Conservation (phyloP, 1,140 invertebrate species). For the Sinonovacula constricta region DNA sequence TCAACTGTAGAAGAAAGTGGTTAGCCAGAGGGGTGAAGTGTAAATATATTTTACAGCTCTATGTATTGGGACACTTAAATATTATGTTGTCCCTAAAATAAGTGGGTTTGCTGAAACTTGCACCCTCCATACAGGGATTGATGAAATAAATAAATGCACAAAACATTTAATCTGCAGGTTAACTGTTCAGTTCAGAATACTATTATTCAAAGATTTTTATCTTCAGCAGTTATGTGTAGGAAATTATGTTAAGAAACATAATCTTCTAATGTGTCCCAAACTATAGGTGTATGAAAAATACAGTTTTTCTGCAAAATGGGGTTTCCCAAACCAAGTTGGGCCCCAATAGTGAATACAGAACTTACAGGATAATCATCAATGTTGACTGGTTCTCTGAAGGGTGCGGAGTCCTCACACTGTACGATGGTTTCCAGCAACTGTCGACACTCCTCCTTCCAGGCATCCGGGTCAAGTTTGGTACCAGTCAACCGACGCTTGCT, state of each 20-base stretch:
- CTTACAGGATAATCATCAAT: conserved; percentile 70
- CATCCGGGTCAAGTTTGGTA: conserved; percentile 53
- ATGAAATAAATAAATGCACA: no score
- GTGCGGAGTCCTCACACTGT: conserved; percentile 75
- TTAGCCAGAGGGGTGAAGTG: no score
- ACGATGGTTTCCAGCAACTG: conserved; percentile 72
- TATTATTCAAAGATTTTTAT: no score
- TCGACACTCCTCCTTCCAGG: conserved; percentile 73
- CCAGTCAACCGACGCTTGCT: conserved; percentile 42
- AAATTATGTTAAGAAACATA: not conserved
- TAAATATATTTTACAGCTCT: no score
- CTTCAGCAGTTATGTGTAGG: not conserved
- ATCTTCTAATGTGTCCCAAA: not conserved
- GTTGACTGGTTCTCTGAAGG: conserved; percentile 75
- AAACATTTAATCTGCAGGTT: no score
- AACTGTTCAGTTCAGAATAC: no score
- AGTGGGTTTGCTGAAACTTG: no score
- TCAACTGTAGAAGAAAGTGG: no score
- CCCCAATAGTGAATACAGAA: not conserved
- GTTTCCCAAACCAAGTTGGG: not conserved
- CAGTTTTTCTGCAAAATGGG: not conserved
- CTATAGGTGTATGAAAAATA: not conserved
- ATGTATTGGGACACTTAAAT: no score
- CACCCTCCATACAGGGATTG: no score
- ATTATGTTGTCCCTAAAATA: no score